Percentiles rank a stretch among this genome's conserved stretches.
These are phyloP conservation scores for Polymixis flavicincta DNA, from an alignment of 2,888 invertebrate genomes.

Conservation along the genomic window DNA sequence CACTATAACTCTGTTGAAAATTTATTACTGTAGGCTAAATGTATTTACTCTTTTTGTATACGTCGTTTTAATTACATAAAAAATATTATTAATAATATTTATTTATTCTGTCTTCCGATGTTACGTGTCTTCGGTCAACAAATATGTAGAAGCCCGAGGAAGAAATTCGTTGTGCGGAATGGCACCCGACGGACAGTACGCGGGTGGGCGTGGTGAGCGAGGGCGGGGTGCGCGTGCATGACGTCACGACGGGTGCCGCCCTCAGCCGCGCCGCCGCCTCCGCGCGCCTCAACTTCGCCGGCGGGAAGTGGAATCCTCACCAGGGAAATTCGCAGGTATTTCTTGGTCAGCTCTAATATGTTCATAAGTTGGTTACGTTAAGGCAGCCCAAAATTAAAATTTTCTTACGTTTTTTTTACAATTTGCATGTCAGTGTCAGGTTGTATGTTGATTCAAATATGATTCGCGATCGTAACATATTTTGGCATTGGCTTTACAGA, in stretches of 20 bases:
- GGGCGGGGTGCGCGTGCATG: conserved; percentile 94
- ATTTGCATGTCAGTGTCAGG: too few relatives aligned
- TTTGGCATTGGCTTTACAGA: too few relatives aligned
- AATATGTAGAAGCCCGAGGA: conserved; percentile 89
- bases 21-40: too few relatives aligned
- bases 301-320: conserved; percentile 98
- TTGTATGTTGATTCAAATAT: too few relatives aligned
- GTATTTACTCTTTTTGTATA: too few relatives aligned
- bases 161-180: conserved; percentile 95
- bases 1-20: too few relatives aligned
- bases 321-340: conserved; percentile 94
- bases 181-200: conserved; percentile 95
- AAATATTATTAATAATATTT: not conserved
- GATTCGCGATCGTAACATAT: too few relatives aligned
- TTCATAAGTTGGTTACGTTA: not conserved
- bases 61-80: too few relatives aligned
- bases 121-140: not conserved
- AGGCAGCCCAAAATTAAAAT: too few relatives aligned
- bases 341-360: not conserved
- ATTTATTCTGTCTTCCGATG: not conserved
- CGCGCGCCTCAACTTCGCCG: conserved; percentile 95
- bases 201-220: conserved; percentile 94
- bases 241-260: conserved; percentile 90
- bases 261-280: conserved; percentile 85
- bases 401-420: too few relatives aligned